Evolutionary conservation across 2,113 vertebrate species (phyloP).

Genomic region (Gallinago undulata): DNA sequence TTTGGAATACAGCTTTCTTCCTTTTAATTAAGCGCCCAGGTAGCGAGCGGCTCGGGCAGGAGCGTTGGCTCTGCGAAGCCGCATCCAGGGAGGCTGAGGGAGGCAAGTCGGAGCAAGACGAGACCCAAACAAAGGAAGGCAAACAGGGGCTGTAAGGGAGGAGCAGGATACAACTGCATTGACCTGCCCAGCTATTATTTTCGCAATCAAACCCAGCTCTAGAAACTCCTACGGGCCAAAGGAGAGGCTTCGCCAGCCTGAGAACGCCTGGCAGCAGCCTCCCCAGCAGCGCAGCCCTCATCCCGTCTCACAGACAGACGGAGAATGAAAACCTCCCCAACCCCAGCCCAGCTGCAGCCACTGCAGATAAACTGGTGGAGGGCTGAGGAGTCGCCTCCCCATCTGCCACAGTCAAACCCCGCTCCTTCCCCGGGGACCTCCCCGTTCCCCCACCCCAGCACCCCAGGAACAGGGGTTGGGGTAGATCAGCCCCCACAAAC

Average conservation of each 20-base stretch:
- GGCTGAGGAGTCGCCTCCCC: neutral
- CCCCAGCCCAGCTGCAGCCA: neutral
- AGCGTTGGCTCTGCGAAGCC: accelerated
- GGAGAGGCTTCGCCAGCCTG: neutral
- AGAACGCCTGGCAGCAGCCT: neutral
- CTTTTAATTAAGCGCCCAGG: conserved; percentile 3
- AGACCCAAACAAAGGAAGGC: conserved; percentile 39
- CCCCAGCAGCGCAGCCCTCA: neutral
- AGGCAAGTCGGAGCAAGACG: conserved; percentile 36
- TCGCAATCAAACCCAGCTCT: neutral
- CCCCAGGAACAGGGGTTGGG: neutral
- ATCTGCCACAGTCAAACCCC: neutral
- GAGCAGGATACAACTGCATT: conserved; percentile 19
- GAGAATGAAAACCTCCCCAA: neutral
- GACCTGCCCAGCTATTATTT: conserved; percentile 34
- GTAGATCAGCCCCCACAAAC: neutral
- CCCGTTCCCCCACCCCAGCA: accelerated
- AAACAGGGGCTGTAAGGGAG: neutral
- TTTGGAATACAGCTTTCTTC: neutral
- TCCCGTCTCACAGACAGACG: accelerated
- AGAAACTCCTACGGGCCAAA: neutral
- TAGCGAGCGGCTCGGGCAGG: neutral
- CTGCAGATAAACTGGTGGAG: neutral
- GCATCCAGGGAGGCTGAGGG: neutral
- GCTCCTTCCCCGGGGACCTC: neutral